These are phyloP conservation scores for Micronycteris hirsuta DNA, from an alignment of 2,113 vertebrate genomes.

Conservation along the genomic window DNA sequence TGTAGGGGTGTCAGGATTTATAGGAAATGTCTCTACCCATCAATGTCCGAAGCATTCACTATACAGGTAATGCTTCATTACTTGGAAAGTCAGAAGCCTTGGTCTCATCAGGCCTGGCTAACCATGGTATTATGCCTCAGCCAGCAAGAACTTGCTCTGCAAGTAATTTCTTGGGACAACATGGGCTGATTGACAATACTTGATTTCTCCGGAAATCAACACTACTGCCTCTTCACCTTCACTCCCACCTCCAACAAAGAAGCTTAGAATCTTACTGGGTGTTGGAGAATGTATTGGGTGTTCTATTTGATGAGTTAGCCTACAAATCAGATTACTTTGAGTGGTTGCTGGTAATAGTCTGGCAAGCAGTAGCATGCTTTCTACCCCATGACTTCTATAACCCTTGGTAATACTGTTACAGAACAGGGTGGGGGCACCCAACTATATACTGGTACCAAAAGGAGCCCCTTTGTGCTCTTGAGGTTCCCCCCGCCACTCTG, in stretches of 20 bases:
- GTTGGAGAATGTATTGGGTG: not conserved
- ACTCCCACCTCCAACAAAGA: not conserved
- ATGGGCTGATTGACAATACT: not conserved
- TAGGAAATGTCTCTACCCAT: not conserved
- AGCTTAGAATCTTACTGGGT: not conserved
- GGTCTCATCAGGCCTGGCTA: not conserved
- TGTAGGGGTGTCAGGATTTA: not conserved
- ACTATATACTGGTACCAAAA: no score
- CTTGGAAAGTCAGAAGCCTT: not conserved
- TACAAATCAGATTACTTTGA: not conserved
- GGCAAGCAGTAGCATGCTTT: not conserved
- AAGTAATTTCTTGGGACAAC: not conserved
- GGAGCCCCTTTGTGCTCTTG: no score
- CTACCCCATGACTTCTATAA: not conserved
- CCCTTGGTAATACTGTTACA: not conserved
- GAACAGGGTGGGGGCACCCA: no score
- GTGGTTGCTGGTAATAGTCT: not conserved
- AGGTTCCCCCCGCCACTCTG: no score
- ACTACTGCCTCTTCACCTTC: not conserved
- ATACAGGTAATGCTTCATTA: not conserved
- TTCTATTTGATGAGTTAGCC: not conserved
- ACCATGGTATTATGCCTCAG: not conserved
- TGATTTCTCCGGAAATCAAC: not conserved
- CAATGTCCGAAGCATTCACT: not conserved
- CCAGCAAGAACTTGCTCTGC: not conserved